Conservation (phyloP, 2,888 invertebrate genomes). For the Lochmaea crataegi region DNA sequence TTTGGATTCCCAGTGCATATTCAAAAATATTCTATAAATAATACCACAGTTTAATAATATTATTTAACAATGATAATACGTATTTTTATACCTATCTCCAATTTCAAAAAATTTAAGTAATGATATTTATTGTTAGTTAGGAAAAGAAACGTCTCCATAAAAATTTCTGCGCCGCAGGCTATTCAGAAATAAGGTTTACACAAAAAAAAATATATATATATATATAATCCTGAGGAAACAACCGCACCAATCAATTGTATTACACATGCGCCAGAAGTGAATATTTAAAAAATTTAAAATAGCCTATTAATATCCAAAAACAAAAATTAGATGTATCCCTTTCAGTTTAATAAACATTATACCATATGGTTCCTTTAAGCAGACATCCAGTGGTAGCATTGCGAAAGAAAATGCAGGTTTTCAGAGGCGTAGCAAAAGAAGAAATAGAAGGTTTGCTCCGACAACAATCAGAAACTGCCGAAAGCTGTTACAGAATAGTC, state of each 20-base stretch:
- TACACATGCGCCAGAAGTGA: constrained; percentile 8
- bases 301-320: not conserved
- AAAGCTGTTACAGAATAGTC: too few relatives aligned
- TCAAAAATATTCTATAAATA: too few relatives aligned
- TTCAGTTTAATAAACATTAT: not conserved
- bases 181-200: not conserved
- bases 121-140: too few relatives aligned
- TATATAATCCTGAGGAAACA: not conserved
- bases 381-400: not conserved
- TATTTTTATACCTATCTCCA: too few relatives aligned
- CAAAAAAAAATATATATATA: not conserved
- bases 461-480: too few relatives aligned
- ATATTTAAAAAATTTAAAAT: constrained; percentile 2
- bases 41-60: too few relatives aligned
- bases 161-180: too few relatives aligned
- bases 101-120: too few relatives aligned
- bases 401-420: constrained; percentile 4
- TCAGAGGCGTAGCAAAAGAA: not conserved
- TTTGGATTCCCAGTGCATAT: too few relatives aligned
- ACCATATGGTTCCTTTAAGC: not conserved
- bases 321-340: not conserved
- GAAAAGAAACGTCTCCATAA: too few relatives aligned
- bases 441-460: too few relatives aligned
- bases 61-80: too few relatives aligned
- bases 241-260: constrained; percentile 20